Conservation (phyloP, 2,888 invertebrate genomes). For the Lycia hirtaria region DNA sequence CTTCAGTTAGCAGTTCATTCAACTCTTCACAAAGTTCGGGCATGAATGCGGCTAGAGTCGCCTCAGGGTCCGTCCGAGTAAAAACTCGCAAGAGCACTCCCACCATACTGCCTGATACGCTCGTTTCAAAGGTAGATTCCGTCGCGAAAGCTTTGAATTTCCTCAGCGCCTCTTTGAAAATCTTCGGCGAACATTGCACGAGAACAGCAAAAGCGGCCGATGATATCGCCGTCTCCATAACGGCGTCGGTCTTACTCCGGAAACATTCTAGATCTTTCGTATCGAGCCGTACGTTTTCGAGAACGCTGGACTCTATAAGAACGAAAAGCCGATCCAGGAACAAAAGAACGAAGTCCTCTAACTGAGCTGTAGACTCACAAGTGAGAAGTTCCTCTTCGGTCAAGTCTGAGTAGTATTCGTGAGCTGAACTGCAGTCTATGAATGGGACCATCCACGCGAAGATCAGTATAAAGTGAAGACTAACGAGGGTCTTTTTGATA, state of each 20-base stretch:
- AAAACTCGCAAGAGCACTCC: constrained; percentile 90
- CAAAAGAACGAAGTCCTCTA: constrained; percentile 95
- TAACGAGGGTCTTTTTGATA: constrained; percentile 89
- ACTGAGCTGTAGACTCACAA: constrained; percentile 93
- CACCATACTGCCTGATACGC: constrained; percentile 92
- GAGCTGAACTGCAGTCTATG: constrained; percentile 93
- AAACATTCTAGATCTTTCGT: constrained; percentile 84
- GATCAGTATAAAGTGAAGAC: constrained; percentile 92
- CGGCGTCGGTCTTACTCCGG: constrained; percentile 89
- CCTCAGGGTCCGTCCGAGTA: constrained; percentile 87
- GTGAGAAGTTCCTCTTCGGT: constrained; percentile 91
- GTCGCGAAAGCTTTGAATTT: constrained; percentile 91
- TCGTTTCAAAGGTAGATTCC: constrained; percentile 92
- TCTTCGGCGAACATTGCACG: constrained; percentile 89
- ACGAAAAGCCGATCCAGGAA: constrained; percentile 91
- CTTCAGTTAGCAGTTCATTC: constrained; percentile 86
- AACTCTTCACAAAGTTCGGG: constrained; percentile 90
- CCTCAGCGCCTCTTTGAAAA: constrained; percentile 88
- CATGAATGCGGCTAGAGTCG: constrained; percentile 89
- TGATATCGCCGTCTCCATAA: constrained; percentile 89
- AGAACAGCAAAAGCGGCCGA: constrained; percentile 89
- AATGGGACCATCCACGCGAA: constrained; percentile 92
- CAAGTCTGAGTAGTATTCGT: constrained; percentile 87
- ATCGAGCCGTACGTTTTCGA: constrained; percentile 89
- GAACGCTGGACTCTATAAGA: constrained; percentile 89